phyloP scores from a whole-genome alignment of 2,113 vertebrate species.

The Benthochromis sp. region DNA sequence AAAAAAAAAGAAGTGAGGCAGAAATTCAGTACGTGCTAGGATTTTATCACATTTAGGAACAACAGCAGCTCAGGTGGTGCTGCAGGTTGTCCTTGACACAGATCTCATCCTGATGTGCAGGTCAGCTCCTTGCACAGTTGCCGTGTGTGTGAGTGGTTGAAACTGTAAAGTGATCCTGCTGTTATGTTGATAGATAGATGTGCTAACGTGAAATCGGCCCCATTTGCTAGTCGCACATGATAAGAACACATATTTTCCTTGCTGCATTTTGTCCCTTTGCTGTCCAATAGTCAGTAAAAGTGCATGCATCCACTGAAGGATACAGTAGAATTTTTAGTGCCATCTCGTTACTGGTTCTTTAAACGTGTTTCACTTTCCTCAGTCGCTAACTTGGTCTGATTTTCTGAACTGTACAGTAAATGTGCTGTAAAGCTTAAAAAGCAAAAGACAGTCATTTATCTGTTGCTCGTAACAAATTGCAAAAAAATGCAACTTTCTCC shows the following conservation, averaged over 20 bases:
- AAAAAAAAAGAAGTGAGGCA: background rate
- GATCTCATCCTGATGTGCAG: background rate
- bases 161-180: background rate
- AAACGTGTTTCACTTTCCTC: background rate
- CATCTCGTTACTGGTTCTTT: background rate
- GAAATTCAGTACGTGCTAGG: background rate
- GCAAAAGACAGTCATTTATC: background rate
- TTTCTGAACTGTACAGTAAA: background rate
- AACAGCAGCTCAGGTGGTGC: background rate
- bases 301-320: background rate
- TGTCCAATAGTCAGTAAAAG: background rate
- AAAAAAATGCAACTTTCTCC: background rate
- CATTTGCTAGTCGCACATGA: background rate
- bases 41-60: background rate
- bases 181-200: background rate
- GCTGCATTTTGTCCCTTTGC: background rate
- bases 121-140: background rate
- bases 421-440: background rate
- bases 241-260: background rate
- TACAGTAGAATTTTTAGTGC: background rate
- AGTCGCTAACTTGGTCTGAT: background rate
- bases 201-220: background rate
- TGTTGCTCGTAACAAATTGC: background rate
- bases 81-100: background rate
- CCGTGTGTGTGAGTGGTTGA: background rate